Base-by-base conservation (phyloP, 2,113 vertebrate species). In the Geothlypis trichas region DNA sequence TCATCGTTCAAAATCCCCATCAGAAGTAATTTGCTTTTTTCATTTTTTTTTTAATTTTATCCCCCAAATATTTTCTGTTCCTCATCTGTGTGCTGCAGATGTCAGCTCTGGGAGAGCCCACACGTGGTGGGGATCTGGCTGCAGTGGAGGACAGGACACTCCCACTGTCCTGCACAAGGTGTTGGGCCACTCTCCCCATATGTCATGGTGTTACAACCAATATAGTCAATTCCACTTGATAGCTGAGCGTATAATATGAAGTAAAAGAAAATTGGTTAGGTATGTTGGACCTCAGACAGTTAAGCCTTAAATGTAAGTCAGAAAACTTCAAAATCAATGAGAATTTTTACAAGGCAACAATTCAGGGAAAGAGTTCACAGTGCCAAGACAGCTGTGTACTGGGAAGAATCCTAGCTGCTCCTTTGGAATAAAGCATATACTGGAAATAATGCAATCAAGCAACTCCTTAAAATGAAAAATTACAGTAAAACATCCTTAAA, bases 321-420 rank as follows among this genome's bases (percentile, higher is more conserved):
- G 93, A 96, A 79, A 96, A 95, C 88, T 96, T 95, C 92, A 96
- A 93, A 95, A 97, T 95, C 95, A 95, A 95, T 96, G 93, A 67
- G 92, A 95, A 18, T 89, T 97, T 97, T 97, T 96, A 96, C 96
- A 96, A 92, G 92, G 88, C 95, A 94, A 90, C 95, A 96, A 96
- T 81, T 96, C 96, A 96, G 69, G 79, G 63, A 58, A 63, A 63
- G 90, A 75, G 76, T 76, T 94, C 37, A 13, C 57, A 30, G 65
- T 87, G 95, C 96, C 95, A 94, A 97, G 96, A 93, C 96, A 96
- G 90, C 96, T 96, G 95, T 93, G 93, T 81, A 65, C 72, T 71
- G 83, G 90, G 95, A 95, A 96, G 80, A 65, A 86, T 87, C 88
- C 61, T 86, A 96, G 92, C 85, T 84, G 79, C 95, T 94, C 86